A percentile compares a stretch with the other conserved stretches of the same genome.
phyloP scores from a whole-genome alignment of 1,140 invertebrate genomes.

The Phymorhynchus buccinoides region DNA sequence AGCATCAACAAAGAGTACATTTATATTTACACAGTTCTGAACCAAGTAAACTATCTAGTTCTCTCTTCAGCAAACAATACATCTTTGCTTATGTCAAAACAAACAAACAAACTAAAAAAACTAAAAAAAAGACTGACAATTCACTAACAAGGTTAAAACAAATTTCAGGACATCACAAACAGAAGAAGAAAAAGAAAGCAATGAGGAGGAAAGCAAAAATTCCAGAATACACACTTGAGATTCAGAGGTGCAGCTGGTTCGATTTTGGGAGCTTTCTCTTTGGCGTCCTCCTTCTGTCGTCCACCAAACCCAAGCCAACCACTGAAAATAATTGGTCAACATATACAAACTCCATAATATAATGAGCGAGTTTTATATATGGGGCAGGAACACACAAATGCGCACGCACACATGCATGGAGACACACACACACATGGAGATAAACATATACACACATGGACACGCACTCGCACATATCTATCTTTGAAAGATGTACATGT shows the following conservation, averaged over 20 bases:
- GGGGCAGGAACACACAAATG: background rate
- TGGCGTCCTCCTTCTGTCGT: slow-evolving; percentile 61
- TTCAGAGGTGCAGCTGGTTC: slow-evolving; percentile 75
- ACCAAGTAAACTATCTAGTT: background rate
- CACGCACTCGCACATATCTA: background rate
- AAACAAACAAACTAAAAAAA: background rate
- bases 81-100: background rate
- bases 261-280: slow-evolving; percentile 73
- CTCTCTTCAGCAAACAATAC: background rate
- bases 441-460: background rate
- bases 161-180: background rate
- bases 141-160: background rate
- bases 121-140: background rate
- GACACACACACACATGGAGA: background rate
- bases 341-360: background rate
- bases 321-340: slow-evolving; percentile 55
- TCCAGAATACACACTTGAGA: slow-evolving; percentile 58
- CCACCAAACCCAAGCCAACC: slow-evolving; percentile 73
- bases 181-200: too few relatives aligned
- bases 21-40: background rate
- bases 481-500: too few relatives aligned
- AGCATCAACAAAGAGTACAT: background rate
- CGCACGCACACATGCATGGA: background rate
- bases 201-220: background rate
- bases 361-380: background rate